phyloP scores from a whole-genome alignment of 2,888 invertebrate genomes.

The Sphinx pinastri region DNA sequence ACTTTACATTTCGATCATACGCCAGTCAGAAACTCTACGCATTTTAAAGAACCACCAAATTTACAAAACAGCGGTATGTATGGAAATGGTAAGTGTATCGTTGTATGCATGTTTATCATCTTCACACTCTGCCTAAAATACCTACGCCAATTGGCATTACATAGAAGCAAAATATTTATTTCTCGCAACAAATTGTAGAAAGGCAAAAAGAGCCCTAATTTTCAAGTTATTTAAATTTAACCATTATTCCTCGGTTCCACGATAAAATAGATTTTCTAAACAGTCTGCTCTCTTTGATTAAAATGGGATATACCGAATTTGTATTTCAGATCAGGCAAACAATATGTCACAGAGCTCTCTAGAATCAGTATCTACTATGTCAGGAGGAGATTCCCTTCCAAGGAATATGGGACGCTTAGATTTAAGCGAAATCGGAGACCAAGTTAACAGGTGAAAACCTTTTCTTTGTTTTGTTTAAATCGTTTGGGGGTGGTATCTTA shows the following conservation, averaged over 20 bases:
- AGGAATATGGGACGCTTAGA: conserved; percentile 69
- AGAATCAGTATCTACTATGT: conserved; percentile 90
- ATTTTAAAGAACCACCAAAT: conserved; percentile 88
- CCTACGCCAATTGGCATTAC: too few species aligned
- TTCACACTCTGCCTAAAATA: too few species aligned
- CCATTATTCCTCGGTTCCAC: too few species aligned
- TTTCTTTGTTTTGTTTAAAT: neutral
- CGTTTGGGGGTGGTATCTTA: neutral
- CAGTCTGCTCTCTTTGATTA: conserved; percentile 1
- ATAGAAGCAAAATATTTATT: too few species aligned
- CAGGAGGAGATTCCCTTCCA: conserved; percentile 82
- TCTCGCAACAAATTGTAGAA: too few species aligned
- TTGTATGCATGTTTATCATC: neutral
- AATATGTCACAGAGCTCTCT: conserved; percentile 90
- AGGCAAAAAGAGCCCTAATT: too few species aligned
- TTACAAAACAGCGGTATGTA: conserved; percentile 59
- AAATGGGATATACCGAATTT: neutral
- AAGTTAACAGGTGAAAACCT: conserved; percentile 74
- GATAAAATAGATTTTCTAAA: neutral
- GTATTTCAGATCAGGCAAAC: conserved; percentile 84
- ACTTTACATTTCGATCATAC: conserved; percentile 90
- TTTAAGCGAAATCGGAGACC: conserved; percentile 77
- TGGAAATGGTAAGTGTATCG: conserved; percentile 65
- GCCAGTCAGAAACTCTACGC: conserved; percentile 87
- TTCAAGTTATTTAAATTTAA: too few species aligned